These are phyloP conservation scores for Mycalesis mineus DNA, from an alignment of 2,888 invertebrate genomes.

Conservation along the genomic window DNA sequence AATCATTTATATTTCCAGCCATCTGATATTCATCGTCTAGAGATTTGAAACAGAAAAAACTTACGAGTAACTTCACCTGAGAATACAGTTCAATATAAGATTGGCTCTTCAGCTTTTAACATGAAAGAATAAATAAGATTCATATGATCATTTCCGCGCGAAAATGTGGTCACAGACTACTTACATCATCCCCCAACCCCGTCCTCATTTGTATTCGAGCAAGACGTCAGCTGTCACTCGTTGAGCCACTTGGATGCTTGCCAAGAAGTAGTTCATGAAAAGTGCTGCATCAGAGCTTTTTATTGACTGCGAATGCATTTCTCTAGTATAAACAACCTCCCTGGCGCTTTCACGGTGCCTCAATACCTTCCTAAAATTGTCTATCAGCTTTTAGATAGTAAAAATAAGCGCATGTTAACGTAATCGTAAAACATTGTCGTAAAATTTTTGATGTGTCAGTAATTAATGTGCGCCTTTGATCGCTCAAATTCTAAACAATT, in stretches of 20 bases:
- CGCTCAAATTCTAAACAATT: neutral
- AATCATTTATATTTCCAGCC: too few relatives aligned
- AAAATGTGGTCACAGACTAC: neutral
- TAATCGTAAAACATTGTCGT: neutral
- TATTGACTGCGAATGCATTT: too few relatives aligned
- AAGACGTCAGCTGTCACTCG: neutral
- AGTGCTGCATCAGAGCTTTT: neutral
- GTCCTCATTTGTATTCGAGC: neutral
- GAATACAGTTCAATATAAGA: too few relatives aligned
- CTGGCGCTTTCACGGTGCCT: too few relatives aligned
- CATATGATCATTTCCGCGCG: neutral
- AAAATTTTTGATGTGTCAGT: neutral
- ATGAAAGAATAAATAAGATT: too few relatives aligned
- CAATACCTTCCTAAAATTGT: too few relatives aligned
- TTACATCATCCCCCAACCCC: neutral
- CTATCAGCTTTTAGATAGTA: too few relatives aligned
- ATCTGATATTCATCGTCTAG: too few relatives aligned
- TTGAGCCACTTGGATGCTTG: neutral
- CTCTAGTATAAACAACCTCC: too few relatives aligned
- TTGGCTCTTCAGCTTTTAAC: too few relatives aligned
- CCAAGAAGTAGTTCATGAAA: neutral
- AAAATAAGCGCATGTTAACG: neutral
- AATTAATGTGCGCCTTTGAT: neutral
- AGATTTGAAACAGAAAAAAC: too few relatives aligned
- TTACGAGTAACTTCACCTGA: too few relatives aligned